A percentile compares a stretch with the other conserved stretches of the same genome.
Conservation (phyloP, 2,113 vertebrate species). For the Calonectris borealis region DNA sequence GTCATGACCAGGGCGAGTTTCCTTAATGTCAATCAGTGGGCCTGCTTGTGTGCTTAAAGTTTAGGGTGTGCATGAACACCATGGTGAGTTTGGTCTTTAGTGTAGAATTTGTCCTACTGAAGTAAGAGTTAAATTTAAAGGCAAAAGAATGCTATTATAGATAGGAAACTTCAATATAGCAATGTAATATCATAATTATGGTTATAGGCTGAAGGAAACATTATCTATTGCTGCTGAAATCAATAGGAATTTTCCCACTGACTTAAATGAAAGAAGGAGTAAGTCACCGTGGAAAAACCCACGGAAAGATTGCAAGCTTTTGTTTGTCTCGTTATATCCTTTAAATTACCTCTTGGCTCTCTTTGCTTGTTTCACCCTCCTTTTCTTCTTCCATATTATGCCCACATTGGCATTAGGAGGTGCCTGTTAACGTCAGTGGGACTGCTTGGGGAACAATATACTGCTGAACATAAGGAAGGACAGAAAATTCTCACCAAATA, state of each 20-base stretch:
- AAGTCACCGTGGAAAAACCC: not conserved
- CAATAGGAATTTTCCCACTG: not conserved
- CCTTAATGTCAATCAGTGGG: not conserved
- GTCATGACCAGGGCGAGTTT: not conserved
- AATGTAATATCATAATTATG: not conserved
- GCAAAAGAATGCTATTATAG: not conserved
- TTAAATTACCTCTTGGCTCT: not conserved
- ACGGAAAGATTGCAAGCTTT: constrained; percentile 13
- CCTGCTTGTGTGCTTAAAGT: not conserved
- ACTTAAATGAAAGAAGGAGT: not conserved
- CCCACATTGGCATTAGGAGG: not conserved
- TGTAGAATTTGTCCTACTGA: not conserved
- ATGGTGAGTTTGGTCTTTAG: not conserved
- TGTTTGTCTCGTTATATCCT: not conserved
- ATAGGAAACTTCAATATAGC: not conserved
- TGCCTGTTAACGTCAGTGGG: not conserved
- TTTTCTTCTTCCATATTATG: not conserved
- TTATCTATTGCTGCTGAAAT: not conserved
- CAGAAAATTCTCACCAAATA: not conserved
- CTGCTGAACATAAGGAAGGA: not conserved
- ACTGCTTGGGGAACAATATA: not conserved
- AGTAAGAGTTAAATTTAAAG: not conserved
- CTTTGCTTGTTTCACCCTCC: not conserved
- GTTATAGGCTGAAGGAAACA: not conserved
- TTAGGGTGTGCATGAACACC: not conserved